These are phyloP conservation scores for Electrona antarctica DNA, from an alignment of 2,113 vertebrate species.

Conservation along the genomic window DNA sequence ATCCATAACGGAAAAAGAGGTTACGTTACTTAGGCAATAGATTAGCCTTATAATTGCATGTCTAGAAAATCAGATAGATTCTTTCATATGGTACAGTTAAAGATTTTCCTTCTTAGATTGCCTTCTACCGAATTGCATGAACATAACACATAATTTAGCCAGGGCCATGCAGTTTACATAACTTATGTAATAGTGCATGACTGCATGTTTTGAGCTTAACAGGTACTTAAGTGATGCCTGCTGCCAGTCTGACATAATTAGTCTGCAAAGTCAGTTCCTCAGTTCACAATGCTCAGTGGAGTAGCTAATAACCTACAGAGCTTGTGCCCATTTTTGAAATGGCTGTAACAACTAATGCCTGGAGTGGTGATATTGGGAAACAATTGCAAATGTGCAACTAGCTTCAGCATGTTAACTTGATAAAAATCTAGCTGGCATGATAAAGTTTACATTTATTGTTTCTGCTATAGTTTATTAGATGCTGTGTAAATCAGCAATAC, in stretches of 20 bases:
- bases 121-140: not conserved
- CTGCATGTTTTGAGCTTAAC: not conserved
- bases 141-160: not conserved
- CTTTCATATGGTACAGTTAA: too few relatives aligned
- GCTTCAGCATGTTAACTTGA: not conserved
- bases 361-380: slow-evolving; percentile 4
- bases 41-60: too few relatives aligned
- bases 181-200: not conserved
- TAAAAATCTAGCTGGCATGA: not conserved
- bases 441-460: slow-evolving; percentile 1
- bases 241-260: not conserved
- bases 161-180: not conserved
- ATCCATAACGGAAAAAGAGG: too few relatives aligned
- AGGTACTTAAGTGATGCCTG: not conserved
- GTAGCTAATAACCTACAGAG: not conserved
- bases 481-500: not conserved
- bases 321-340: not conserved
- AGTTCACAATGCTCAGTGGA: not conserved
- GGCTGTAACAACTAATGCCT: not conserved
- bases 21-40: too few relatives aligned
- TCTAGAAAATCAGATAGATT: too few relatives aligned
- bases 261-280: not conserved
- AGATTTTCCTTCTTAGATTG: slow-evolving; percentile 7
- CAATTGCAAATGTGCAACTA: slow-evolving; percentile 19
- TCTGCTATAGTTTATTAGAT: slow-evolving; percentile 8